Conservation (phyloP, 2,797 vertebrate genomes). For the Crypturellus tataupa region DNA sequence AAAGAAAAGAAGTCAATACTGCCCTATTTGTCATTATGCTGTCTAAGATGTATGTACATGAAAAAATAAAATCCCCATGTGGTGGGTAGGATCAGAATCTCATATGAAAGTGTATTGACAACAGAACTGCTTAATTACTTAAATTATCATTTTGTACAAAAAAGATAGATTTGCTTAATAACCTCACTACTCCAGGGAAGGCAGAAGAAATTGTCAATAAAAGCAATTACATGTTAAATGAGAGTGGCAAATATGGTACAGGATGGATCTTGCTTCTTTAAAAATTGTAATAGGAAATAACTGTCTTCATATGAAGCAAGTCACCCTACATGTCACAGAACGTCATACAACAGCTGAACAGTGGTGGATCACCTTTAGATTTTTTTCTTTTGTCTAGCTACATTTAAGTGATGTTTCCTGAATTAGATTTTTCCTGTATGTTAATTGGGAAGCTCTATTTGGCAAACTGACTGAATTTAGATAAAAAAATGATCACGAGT, state of each 20-base stretch:
- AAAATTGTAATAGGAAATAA: conserved; percentile 66
- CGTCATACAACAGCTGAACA: background rate
- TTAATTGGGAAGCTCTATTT: background rate
- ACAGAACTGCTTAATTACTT: conserved; percentile 61
- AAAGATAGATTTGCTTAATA: conserved; percentile 79
- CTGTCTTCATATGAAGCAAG: conserved; percentile 35
- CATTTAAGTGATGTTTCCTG: background rate
- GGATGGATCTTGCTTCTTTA: conserved; percentile 10
- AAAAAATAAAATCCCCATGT: background rate
- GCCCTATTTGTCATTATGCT: background rate
- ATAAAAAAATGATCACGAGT: background rate
- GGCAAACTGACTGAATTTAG: background rate
- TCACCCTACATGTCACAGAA: background rate
- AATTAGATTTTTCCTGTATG: background rate
- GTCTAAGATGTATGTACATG: background rate
- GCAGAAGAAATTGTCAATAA: conserved; percentile 75
- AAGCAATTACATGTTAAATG: conserved; percentile 79
- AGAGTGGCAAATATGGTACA: conserved; percentile 49
- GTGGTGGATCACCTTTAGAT: background rate
- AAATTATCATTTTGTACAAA: conserved; percentile 74
- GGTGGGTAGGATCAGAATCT: conserved; percentile 14
- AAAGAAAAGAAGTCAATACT: background rate
- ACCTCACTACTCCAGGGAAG: conserved; percentile 59
- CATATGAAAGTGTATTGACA: conserved; percentile 51
- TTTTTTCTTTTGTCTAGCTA: background rate